A percentile compares a stretch with the other conserved stretches of the same genome.
Evolutionary conservation across 2,888 invertebrate genomes (phyloP).

Genomic region (Tetragonula carbonaria): DNA sequence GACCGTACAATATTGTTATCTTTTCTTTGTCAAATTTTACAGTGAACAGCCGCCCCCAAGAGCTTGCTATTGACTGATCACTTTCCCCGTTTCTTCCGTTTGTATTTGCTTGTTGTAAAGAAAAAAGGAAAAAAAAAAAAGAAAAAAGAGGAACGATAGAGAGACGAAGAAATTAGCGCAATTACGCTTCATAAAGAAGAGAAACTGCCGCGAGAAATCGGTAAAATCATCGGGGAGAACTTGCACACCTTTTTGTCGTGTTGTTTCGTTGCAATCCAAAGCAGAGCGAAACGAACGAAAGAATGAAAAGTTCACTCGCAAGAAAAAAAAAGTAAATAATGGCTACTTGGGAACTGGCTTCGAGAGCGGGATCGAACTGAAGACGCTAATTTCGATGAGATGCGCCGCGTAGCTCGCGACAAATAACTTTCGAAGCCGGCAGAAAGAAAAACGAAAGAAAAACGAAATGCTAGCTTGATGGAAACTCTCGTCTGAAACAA

Average conservation of each 20-base stretch:
- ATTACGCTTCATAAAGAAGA: constrained; percentile 25
- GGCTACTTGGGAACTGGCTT: neutral
- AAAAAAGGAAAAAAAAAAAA: neutral
- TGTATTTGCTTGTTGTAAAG: neutral
- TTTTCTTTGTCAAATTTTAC: neutral
- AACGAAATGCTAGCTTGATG: neutral
- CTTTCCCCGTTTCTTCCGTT: neutral
- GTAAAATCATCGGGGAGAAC: neutral
- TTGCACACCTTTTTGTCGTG: neutral
- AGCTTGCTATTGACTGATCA: too few species aligned
- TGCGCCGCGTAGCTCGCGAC: neutral
- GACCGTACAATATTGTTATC: fast-evolving
- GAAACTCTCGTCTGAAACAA: neutral
- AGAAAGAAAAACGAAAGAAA: neutral
- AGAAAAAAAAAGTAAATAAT: neutral
- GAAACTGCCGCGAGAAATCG: constrained; percentile 1
- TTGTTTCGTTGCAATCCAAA: neutral
- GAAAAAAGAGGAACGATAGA: neutral
- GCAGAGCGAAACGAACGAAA: neutral
- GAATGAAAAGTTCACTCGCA: neutral
- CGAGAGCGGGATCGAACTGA: neutral
- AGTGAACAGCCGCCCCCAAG: neutral
- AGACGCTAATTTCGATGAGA: constrained; percentile 3
- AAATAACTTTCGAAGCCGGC: neutral
- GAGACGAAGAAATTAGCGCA: constrained; percentile 8